Evolutionary conservation across 2,888 invertebrate genomes (phyloP).

Genomic region (Elmis aenea): DNA sequence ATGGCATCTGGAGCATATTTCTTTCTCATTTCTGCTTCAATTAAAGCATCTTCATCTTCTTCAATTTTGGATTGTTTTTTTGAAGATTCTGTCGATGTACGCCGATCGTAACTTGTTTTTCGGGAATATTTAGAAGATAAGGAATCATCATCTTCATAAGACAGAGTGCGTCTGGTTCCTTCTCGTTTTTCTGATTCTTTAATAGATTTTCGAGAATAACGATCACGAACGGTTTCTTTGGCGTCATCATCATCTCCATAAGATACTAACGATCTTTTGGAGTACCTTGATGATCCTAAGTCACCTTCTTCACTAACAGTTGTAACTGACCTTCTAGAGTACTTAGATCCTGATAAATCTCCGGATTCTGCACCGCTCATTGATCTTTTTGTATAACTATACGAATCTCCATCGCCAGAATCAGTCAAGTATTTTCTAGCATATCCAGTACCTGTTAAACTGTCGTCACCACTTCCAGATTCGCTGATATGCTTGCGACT

Average conservation of each 20-base stretch:
- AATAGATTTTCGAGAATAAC: no score
- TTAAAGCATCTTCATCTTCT: slow-evolving; percentile 2
- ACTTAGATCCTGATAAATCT: slow-evolving; percentile 11
- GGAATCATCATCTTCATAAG: neutral
- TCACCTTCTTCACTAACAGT: slow-evolving; percentile 10
- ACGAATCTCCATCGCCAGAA: slow-evolving; percentile 27
- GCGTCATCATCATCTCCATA: slow-evolving; percentile 12
- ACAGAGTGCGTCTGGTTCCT: no score
- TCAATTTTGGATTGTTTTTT: no score
- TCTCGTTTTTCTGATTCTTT: no score
- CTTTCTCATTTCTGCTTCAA: slow-evolving; percentile 22
- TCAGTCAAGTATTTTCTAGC: slow-evolving; percentile 10
- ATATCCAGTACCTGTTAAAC: slow-evolving; percentile 6
- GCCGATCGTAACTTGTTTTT: neutral
- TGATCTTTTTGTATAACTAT: slow-evolving; percentile 30
- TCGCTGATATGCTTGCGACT: slow-evolving; percentile 11
- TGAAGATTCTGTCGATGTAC: no score
- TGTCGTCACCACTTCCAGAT: slow-evolving; percentile 10
- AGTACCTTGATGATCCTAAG: slow-evolving; percentile 8
- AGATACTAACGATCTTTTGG: slow-evolving; percentile 9
- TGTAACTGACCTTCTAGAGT: slow-evolving; percentile 9
- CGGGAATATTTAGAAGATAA: neutral
- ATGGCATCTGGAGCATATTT: slow-evolving; percentile 23
- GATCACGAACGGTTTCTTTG: no score
- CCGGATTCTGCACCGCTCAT: slow-evolving; percentile 18